Evolutionary conservation across 1,140 invertebrate genomes (phyloP).

Genomic region (Drosophila albomicans): DNA sequence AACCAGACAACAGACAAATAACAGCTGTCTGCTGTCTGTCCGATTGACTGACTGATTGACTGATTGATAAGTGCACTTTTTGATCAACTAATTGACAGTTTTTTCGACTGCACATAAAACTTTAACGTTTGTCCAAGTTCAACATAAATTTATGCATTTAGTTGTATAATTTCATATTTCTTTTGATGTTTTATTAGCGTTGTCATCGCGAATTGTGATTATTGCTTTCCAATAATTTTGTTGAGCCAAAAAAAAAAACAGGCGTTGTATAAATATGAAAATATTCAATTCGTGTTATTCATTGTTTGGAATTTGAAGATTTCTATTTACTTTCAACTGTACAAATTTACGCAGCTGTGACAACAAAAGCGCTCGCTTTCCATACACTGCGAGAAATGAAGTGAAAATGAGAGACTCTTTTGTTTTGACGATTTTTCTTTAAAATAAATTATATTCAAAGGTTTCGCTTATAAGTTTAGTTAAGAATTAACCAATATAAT

Average conservation of each 20-base stretch:
- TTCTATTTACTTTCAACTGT: conserved; percentile 2
- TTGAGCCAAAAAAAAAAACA: background rate
- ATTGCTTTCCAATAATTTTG: background rate
- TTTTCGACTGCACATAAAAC: too few species aligned
- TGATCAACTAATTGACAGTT: too few species aligned
- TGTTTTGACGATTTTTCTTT: too few species aligned
- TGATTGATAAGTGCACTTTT: too few species aligned
- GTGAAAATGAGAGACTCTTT: background rate
- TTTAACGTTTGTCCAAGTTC: too few species aligned
- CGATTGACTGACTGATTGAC: too few species aligned
- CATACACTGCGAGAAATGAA: conserved; percentile 2
- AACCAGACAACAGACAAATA: background rate
- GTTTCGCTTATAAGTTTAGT: too few species aligned
- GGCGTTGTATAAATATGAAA: conserved; percentile 6
- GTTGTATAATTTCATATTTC: background rate
- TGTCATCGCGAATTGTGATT: too few species aligned
- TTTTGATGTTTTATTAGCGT: background rate
- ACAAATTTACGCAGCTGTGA: conserved; percentile 16
- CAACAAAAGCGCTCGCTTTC: background rate
- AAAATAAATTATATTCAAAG: too few species aligned
- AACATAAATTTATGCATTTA: background rate
- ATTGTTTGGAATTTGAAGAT: background rate
- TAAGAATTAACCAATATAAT: too few species aligned
- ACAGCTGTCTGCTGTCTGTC: too few species aligned
- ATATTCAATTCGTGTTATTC: conserved; percentile 5